A percentile compares a stretch with the other conserved stretches of the same genome.
phyloP scores from a whole-genome alignment of 2,888 invertebrate genomes.

The Meta bourneti region DNA sequence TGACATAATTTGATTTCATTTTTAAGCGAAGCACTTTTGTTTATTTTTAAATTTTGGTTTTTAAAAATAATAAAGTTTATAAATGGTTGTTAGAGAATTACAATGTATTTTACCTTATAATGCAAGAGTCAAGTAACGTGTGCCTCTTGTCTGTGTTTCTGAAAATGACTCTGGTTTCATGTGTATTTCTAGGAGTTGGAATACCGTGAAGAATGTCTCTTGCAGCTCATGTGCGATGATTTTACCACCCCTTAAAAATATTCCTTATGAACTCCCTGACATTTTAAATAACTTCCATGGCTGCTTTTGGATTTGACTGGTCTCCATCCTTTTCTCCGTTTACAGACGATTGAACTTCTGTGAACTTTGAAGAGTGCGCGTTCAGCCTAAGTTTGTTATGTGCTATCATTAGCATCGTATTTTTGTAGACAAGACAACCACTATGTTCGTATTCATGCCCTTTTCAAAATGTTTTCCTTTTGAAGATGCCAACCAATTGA shows the following conservation, averaged over 20 bases:
- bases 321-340: constrained; percentile 5
- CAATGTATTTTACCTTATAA: constrained; percentile 8
- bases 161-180: constrained; percentile 63
- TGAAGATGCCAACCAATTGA: background rate
- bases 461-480: background rate
- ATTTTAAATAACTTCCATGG: constrained; percentile 28
- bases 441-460: background rate
- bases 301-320: constrained; percentile 23
- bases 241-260: constrained; percentile 14
- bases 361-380: background rate
- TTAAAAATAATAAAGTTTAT: background rate
- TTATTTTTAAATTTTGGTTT: background rate
- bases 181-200: constrained; percentile 75
- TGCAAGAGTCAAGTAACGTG: background rate
- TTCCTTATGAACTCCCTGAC: constrained; percentile 7
- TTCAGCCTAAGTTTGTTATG: background rate
- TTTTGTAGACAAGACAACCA: background rate
- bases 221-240: constrained; percentile 71
- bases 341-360: constrained; percentile 8
- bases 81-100: background rate
- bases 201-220: constrained; percentile 65
- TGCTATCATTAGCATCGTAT: background rate
- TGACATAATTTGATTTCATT: background rate
- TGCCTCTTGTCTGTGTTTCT: constrained; percentile 27
- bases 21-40: background rate